These are phyloP conservation scores for Saturnia pavonia DNA, from an alignment of 2,888 invertebrate species.

Conservation along the genomic window DNA sequence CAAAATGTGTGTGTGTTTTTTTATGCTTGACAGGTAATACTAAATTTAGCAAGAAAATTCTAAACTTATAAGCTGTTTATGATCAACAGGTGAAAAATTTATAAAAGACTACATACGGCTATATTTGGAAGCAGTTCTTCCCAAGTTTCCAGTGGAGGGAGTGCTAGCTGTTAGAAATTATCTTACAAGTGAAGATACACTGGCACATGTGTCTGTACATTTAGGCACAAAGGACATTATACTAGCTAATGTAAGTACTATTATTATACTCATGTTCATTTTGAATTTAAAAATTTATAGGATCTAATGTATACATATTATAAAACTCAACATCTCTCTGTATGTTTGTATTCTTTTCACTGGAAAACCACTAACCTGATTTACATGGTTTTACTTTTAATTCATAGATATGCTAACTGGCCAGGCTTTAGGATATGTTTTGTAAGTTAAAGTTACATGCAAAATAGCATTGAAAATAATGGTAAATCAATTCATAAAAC, in stretches of 20 bases:
- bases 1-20: neutral
- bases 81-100: conserved; percentile 80
- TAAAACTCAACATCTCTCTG: too few relatives aligned
- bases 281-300: neutral
- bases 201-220: conserved; percentile 87
- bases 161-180: conserved; percentile 85
- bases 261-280: conserved; percentile 11
- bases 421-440: too few relatives aligned
- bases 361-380: too few relatives aligned
- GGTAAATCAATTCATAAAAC: too few relatives aligned
- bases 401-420: too few relatives aligned
- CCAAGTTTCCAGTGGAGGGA: conserved; percentile 89
- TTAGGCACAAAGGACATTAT: conserved; percentile 93
- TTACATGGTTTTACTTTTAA: too few relatives aligned
- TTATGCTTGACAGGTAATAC: neutral
- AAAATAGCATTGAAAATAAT: too few relatives aligned
- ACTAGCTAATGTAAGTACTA: conserved; percentile 85
- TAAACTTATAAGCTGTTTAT: neutral
- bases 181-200: conserved; percentile 84
- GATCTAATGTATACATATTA: neutral
- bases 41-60: too few relatives aligned
- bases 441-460: too few relatives aligned
- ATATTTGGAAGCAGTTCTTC: conserved; percentile 86
- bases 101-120: conserved; percentile 84
- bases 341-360: too few relatives aligned